Base-by-base conservation (phyloP, 2,797 vertebrate species). In the Mus spretus region DNA sequence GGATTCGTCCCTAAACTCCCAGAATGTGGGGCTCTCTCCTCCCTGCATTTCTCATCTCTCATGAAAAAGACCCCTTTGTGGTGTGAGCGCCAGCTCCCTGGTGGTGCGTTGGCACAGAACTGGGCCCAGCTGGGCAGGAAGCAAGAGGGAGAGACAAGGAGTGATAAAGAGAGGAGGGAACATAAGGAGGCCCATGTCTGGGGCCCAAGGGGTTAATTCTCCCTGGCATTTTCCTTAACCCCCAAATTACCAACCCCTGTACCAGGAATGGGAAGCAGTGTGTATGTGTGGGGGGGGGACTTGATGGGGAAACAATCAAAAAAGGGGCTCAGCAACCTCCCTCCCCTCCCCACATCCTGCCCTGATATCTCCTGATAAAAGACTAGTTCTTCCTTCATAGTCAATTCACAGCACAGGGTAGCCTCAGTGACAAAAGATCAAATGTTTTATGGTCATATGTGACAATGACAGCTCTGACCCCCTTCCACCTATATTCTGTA, bases 121-220 rank as follows among this genome's bases (percentile, higher is more conserved):
- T 96, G 98, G 98, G 98, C 98, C 98, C 99, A 99, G 98, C 98
- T 99, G 99, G 98, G 98, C 99, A 99, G 99, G 99, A 99, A 99
- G 98, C 97, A 95, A 97, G 96, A 92, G 94, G 94, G 93, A 53
- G 97, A 97, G 90, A 97, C 97, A 92, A 95, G 55, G 93, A 98
- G 96, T 97, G 98, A 98, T 98, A 97, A 81, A 0, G 93, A 97
- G 97, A 98, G 96, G 94, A 98, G 97, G 93, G 95, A 90, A 84
- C 97, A 97, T 98, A 97, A 98, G 98, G 98, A 98, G 97, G 97
- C 95, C 0, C 57, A 97, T 96, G 96, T 93, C 88, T 97, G 98
- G 98, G 83, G 96, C 79, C 80, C 9, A 95, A 98, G 96, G 98
- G 98, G 98, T 99, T 98, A 98, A 98, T 96, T 96, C 17, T 86